phyloP scores from a whole-genome alignment of 2,797 vertebrate species.

The Hapalemur alaotrensis region DNA sequence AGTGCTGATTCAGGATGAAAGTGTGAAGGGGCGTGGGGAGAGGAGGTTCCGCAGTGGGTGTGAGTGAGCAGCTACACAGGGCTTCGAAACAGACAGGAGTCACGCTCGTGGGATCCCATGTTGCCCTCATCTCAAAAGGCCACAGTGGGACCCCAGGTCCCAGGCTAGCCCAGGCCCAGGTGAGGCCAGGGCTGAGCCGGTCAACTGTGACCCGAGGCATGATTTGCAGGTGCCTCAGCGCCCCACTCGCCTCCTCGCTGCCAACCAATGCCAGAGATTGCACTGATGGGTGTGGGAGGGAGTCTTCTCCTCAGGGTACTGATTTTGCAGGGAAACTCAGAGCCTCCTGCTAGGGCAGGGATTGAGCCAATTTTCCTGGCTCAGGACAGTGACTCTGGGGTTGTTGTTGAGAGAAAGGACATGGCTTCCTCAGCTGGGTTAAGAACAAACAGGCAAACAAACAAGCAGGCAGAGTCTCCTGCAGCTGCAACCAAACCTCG shows the following conservation, averaged over 20 bases:
- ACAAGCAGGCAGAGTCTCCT: neutral
- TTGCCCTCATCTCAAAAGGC: neutral
- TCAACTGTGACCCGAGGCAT: neutral
- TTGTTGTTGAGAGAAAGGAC: neutral
- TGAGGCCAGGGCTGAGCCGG: neutral
- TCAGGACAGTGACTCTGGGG: neutral
- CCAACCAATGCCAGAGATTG: neutral
- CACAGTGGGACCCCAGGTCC: neutral
- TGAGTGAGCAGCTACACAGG: neutral
- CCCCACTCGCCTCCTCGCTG: neutral
- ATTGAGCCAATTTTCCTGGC: neutral
- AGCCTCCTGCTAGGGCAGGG: neutral
- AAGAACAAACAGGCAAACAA: neutral
- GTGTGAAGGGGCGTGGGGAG: fast-evolving
- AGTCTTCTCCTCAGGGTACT: neutral
- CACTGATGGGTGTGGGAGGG: neutral
- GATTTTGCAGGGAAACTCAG: neutral
- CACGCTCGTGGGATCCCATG: neutral
- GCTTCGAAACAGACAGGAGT: neutral
- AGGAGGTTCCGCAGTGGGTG: neutral
- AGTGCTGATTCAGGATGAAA: neutral
- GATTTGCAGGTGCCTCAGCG: neutral
- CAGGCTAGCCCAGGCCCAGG: neutral
- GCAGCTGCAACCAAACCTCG: fast-evolving
- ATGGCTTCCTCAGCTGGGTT: neutral